Evolutionary conservation across 2,797 vertebrate genomes (phyloP).

Genomic region (Tympanoctomys barrerae): DNA sequence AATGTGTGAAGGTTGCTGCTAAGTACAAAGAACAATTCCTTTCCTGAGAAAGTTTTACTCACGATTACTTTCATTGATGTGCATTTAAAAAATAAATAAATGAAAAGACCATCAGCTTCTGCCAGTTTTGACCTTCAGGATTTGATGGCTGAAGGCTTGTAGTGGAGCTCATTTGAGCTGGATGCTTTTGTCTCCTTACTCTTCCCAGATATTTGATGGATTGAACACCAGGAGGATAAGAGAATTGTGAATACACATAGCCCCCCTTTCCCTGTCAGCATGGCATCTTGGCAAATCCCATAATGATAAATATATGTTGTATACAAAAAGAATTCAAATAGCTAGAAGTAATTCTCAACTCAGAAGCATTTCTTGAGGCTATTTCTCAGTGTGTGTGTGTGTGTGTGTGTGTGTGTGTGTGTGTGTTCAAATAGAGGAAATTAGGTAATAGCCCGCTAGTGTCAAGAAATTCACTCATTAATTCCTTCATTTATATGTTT

Average conservation of each 20-base stretch:
- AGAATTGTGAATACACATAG: constrained; percentile 65
- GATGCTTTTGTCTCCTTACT: background rate
- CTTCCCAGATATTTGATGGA: constrained; percentile 50
- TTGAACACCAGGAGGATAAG: constrained; percentile 34
- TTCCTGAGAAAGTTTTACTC: constrained; percentile 84
- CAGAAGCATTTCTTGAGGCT: background rate
- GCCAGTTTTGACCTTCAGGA: constrained; percentile 85
- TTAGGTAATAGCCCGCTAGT: background rate
- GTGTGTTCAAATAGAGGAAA: constrained; percentile 10
- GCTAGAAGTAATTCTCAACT: constrained; percentile 45
- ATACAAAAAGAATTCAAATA: constrained; percentile 61
- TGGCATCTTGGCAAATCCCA: constrained; percentile 58
- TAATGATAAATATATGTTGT: constrained; percentile 62
- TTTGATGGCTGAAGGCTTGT: constrained; percentile 82
- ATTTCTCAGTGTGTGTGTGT: background rate
- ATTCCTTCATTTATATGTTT: background rate
- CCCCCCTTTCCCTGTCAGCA: constrained; percentile 68
- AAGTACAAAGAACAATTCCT: constrained; percentile 85
- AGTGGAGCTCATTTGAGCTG: constrained; percentile 68
- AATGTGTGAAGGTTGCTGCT: constrained; percentile 85
- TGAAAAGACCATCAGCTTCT: constrained; percentile 81
- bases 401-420: background rate
- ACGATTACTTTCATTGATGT: constrained; percentile 84
- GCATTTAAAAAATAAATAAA: constrained; percentile 86
- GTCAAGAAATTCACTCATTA: background rate